phyloP scores from a whole-genome alignment of 2,888 invertebrate species.

The Horisme vitalbata region DNA sequence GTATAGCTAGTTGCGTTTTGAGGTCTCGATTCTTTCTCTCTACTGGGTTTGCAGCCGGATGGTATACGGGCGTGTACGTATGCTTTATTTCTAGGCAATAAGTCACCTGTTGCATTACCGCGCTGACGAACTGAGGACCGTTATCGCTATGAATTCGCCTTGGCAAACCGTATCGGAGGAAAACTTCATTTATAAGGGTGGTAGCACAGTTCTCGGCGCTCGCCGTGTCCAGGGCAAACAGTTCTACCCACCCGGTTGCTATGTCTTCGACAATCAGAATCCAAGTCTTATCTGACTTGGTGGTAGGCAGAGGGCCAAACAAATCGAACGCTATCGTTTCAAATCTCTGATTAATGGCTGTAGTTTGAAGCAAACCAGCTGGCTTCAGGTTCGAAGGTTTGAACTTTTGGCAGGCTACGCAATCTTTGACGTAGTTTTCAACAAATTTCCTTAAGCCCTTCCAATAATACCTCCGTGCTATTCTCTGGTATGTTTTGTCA shows the following conservation, averaged over 20 bases:
- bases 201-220: constrained; percentile 24
- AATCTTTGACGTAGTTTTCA: background rate
- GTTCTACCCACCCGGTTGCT: constrained; percentile 32
- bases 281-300: constrained; percentile 20
- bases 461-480: background rate
- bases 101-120: constrained; percentile 44
- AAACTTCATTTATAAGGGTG: constrained; percentile 27
- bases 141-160: constrained; percentile 49
- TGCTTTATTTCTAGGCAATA: constrained; percentile 38
- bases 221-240: constrained; percentile 21
- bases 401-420: constrained; percentile 4
- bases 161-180: constrained; percentile 40
- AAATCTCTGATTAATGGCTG: constrained; percentile 5
- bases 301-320: background rate
- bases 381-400: constrained; percentile 17
- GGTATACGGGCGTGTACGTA: constrained; percentile 40
- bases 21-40: constrained; percentile 31
- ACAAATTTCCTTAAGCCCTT: background rate
- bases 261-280: constrained; percentile 30
- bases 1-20: constrained; percentile 29
- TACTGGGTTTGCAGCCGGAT: constrained; percentile 39
- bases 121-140: constrained; percentile 46
- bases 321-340: constrained; percentile 15
- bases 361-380: constrained; percentile 15
- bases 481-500: background rate